Base-by-base conservation (phyloP, 1,140 invertebrate genomes). In the Thrips palmi region DNA sequence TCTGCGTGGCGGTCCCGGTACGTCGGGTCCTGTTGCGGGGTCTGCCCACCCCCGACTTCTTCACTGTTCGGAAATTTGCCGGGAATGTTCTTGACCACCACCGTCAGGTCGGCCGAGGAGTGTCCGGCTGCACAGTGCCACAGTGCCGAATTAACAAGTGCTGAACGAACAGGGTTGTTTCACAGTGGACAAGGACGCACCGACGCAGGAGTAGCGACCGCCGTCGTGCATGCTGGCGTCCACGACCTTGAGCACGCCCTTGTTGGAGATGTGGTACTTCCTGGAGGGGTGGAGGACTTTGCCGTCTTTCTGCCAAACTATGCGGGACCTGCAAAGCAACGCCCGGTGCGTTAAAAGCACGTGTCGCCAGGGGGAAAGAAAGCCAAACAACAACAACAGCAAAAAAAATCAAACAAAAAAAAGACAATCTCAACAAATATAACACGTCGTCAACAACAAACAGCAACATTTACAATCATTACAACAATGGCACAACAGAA, bases 191-290 rank as follows among this genome's bases (percentile, higher is more conserved):
- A 23, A 14, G 18, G n/a, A 11, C 37, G 37, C 62, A 71, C 68
- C 65, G 22, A 77, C 67, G 50, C 87, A 92, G 0, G 77, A 78
- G 51, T 89, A 92, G 3, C 77, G 58, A 10, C 84, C 85, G 33
- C 70, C 70, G 54, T 91, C 84, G 2, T 70, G 64, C 37, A 75
- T 67, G 0, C 69, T 71, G 7, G 86, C 68, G 34, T 78, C 73
- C 33, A 75, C 67, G 39, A 92, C 84, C 32, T 79, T 71, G 6
- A 92, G 63, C 24, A 81, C 78, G 5, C 84, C 84, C 62, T 85
- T 88, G 50, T 77, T 83, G 12, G 80, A 85, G 21, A 86, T 77
- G 52, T 81, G 79, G 46, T 78, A 73, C 46, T 85, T 82, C 46
- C 74, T 74, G 1, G 70, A 72, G 42, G 75, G 77, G 6, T 67